Evolutionary conservation across 2,888 invertebrate genomes (phyloP).

Genomic region (Sesamia inferens): DNA sequence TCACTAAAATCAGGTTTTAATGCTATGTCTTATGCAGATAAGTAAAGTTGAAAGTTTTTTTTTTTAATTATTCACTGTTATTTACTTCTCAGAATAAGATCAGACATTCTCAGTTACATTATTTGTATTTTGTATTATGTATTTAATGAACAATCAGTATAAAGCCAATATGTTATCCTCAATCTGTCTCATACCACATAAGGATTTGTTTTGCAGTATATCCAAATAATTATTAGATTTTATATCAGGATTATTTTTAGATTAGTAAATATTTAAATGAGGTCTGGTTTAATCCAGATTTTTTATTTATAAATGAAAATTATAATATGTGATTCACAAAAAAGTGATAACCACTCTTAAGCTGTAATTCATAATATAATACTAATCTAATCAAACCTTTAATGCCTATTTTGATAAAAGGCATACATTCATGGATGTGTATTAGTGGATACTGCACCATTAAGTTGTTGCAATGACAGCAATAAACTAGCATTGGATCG

Average conservation of each 20-base stretch:
- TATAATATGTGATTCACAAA: constrained; percentile 19
- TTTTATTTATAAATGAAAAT: constrained; percentile 15
- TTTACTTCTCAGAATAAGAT: not conserved
- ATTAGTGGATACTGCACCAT: not conserved
- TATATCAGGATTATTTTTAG: not conserved
- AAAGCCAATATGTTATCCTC: not conserved
- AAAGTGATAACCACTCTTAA: constrained; percentile 7
- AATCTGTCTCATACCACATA: not conserved
- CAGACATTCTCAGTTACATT: not conserved
- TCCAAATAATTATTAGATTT: not conserved
- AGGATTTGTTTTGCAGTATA: not conserved
- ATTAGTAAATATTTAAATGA: constrained; percentile 9
- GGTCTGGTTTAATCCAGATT: constrained; percentile 11
- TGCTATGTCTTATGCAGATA: not conserved
- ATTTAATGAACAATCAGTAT: not conserved
- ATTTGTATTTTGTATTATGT: not conserved
- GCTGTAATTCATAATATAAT: constrained; percentile 20
- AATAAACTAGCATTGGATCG: not conserved
- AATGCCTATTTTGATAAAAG: not conserved
- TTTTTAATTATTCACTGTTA: not conserved
- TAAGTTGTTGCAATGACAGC: not conserved
- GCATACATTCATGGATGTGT: not conserved
- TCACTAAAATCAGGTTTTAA: not conserved
- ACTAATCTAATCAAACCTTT: constrained; percentile 15
- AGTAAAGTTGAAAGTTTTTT: not conserved